phyloP scores from a whole-genome alignment of 2,888 invertebrate genomes.

The Amphipoea oculea region DNA sequence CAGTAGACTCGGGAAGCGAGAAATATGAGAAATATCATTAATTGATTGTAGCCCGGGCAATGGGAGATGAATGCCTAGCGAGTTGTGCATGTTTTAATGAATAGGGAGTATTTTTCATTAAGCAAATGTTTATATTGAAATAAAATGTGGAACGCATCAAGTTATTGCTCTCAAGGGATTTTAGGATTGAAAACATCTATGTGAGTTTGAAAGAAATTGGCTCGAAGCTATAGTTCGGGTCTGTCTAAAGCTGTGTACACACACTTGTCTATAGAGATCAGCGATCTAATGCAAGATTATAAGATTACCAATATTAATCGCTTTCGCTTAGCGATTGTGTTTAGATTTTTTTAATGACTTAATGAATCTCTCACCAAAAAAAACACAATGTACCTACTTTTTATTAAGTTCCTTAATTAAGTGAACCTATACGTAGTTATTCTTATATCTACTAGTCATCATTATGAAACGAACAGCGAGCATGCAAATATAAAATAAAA shows the following conservation, averaged over 20 bases:
- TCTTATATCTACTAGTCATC: too few species aligned
- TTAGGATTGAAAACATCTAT: neutral
- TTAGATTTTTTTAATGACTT: neutral
- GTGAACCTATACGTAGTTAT: neutral
- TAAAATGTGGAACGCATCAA: constrained; percentile 24
- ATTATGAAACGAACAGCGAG: neutral
- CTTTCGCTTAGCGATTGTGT: neutral
- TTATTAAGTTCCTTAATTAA: neutral
- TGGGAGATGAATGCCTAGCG: constrained; percentile 46
- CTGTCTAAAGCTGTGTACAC: neutral
- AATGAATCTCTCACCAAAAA: neutral
- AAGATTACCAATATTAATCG: neutral
- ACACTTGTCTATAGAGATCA: neutral
- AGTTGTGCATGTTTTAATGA: constrained; percentile 28
- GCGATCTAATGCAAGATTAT: neutral
- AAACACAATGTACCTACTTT: neutral
- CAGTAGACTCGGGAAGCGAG: constrained; percentile 39
- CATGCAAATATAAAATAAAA: constrained; percentile 3
- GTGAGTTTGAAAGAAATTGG: neutral
- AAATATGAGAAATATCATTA: constrained; percentile 58
- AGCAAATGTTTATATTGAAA: constrained; percentile 35
- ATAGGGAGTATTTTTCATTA: constrained; percentile 48
- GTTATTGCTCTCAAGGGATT: constrained; percentile 15
- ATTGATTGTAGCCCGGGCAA: constrained; percentile 57
- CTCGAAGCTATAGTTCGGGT: neutral